phyloP scores from a whole-genome alignment of 2,888 invertebrate genomes.

The Tipula helvola region DNA sequence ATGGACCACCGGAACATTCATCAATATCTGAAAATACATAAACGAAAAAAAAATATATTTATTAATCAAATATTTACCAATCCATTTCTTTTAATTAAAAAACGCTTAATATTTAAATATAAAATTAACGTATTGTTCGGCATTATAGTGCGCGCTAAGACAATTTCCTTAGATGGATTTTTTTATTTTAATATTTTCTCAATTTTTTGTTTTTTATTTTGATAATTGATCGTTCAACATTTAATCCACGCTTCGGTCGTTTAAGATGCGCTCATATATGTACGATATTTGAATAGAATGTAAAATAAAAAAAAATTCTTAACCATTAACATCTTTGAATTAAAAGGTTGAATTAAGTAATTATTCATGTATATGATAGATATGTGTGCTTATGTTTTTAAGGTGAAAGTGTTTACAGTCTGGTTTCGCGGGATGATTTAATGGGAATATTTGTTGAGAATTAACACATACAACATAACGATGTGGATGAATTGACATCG shows the following conservation, averaged over 20 bases:
- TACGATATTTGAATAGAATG: not conserved
- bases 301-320: not conserved
- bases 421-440: not conserved
- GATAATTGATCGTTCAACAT: not conserved
- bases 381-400: not conserved
- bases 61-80: not conserved
- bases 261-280: not conserved
- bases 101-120: not conserved
- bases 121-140: not conserved
- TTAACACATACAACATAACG: not conserved
- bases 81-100: not conserved
- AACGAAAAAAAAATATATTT: conserved; percentile 12
- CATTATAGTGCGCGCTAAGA: not conserved
- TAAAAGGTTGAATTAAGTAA: not conserved
- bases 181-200: no score
- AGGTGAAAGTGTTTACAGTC: not conserved
- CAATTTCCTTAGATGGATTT: not conserved
- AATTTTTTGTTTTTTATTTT: not conserved
- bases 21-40: conserved; percentile 54
- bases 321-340: not conserved
- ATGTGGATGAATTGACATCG: not conserved
- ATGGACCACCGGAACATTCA: conserved; percentile 82
- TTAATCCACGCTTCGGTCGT: not conserved
- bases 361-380: not conserved
- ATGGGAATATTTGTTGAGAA: not conserved